A percentile compares a stretch with the other conserved stretches of the same genome.
phyloP scores from a whole-genome alignment of 2,888 invertebrate species.

The Rugalucina vietnamica region DNA sequence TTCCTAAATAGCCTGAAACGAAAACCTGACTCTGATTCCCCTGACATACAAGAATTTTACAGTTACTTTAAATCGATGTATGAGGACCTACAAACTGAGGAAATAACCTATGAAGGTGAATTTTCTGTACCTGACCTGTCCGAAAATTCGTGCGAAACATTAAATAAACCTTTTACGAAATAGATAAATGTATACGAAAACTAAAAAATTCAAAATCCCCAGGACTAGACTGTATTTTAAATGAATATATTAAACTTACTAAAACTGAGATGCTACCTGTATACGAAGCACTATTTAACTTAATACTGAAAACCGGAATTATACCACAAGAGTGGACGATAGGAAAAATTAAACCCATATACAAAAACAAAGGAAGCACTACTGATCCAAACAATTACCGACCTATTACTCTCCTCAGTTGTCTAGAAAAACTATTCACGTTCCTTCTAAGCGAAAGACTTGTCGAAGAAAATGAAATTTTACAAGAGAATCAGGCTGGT shows the following conservation, averaged over 20 bases:
- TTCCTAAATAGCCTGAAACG: neutral
- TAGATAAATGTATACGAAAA: constrained; percentile 23
- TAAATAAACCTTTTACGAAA: constrained; percentile 41
- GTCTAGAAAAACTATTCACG: constrained; percentile 46
- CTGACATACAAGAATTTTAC: neutral
- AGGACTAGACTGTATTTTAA: constrained; percentile 39
- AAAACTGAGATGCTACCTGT: constrained; percentile 11
- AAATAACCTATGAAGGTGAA: neutral
- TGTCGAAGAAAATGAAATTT: constrained; percentile 27
- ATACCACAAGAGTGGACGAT: constrained; percentile 31
- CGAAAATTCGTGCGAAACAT: neutral
- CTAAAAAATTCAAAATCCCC: constrained; percentile 43
- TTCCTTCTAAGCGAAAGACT: constrained; percentile 35
- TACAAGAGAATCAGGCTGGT: constrained; percentile 50
- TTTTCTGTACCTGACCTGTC: neutral
- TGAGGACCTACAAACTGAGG: neutral
- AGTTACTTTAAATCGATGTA: neutral
- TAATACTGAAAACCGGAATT: constrained; percentile 32
- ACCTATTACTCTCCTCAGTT: constrained; percentile 46
- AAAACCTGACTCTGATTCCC: neutral
- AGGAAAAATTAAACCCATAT: constrained; percentile 39
- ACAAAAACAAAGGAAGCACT: constrained; percentile 35
- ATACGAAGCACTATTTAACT: constrained; percentile 39
- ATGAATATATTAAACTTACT: constrained; percentile 51
- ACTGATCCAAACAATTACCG: constrained; percentile 35